Base-by-base conservation (phyloP, 2,888 invertebrate species). In the Sarcophaga caerulescens region DNA sequence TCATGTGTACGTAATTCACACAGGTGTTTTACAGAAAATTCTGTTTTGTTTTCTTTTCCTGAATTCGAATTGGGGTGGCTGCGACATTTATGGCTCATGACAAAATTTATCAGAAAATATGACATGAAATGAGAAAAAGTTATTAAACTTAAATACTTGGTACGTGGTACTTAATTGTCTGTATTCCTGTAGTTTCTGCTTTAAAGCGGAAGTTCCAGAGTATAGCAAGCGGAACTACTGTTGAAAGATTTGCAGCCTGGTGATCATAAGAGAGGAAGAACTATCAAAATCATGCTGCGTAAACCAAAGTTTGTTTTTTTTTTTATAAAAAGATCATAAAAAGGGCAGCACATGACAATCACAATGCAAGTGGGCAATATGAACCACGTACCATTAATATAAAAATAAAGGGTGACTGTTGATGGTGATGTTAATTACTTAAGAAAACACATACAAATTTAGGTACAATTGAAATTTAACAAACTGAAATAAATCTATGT, bases 221-320 rank as follows among this genome's bases (percentile, higher is more conserved):
- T 12, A 17, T 17, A 14, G 12, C 12, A 89, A 92, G 91, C 93
- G 93, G 93, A 93, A 92, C 92, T 93, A 93, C 93, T 93, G 91
- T 92, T 91, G 92, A 93, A 92, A 93, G 92, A 92, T 90, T 92
- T 90, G 89, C 89, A 86, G 89, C 88, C 84, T 86, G 35, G 75
- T 47, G 66, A 84, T 86, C 59, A 57, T 12, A 65, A 81, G 52
- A n/a, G 59, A 11, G 35, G 10, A 60, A 60, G 52, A 59, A 19
- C 11, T 68, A 75, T 70, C 74, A 69, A 65, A 84, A 84, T 57
- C 75, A 79, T 74, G 69, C 78, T 79, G 74, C 57, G 63, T 79
- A 79, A 78, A 35, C n/a, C 12, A 19, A n/a, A 52, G 52, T 14
- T 14, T 52, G 35, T 35, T 35, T 35, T 35, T 35, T 35, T 35